Conservation (phyloP, 1,140 invertebrate genomes). For the Nymphalis io region DNA sequence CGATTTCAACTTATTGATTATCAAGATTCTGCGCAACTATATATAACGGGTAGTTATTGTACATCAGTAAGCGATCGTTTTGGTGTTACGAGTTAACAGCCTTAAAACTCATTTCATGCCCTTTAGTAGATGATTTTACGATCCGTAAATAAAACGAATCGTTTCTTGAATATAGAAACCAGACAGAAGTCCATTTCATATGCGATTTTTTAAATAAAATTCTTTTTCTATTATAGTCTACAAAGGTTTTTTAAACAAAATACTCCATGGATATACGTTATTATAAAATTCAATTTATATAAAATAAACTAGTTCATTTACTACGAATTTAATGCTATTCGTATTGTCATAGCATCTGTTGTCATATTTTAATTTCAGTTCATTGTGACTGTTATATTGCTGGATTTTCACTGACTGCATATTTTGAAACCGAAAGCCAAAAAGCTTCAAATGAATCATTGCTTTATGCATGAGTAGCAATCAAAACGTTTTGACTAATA, state of each 20-base stretch:
- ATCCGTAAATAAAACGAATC: too few relatives aligned
- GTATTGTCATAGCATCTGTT: background rate
- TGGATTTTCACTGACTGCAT: background rate
- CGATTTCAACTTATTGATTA: background rate
- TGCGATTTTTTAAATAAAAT: too few relatives aligned
- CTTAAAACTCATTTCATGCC: background rate
- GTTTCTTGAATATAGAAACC: too few relatives aligned
- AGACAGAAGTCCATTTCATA: too few relatives aligned
- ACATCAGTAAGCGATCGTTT: too few relatives aligned
- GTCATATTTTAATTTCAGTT: constrained; percentile 12
- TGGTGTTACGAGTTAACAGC: too few relatives aligned
- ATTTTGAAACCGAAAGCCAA: background rate
- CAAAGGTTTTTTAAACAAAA: too few relatives aligned
- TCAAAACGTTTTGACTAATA: background rate
- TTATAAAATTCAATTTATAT: too few relatives aligned
- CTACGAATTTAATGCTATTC: background rate
- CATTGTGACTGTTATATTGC: constrained; percentile 2
- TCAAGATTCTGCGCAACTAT: too few relatives aligned
- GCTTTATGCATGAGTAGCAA: constrained; percentile 18
- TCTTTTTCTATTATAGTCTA: too few relatives aligned
- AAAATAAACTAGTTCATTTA: background rate
- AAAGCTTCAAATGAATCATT: constrained; percentile 18
- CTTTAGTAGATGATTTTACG: background rate
- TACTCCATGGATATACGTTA: too few relatives aligned
- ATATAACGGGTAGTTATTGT: too few relatives aligned